Base-by-base conservation (phyloP, 2,888 invertebrate genomes). In the Eupithecia subumbrata region DNA sequence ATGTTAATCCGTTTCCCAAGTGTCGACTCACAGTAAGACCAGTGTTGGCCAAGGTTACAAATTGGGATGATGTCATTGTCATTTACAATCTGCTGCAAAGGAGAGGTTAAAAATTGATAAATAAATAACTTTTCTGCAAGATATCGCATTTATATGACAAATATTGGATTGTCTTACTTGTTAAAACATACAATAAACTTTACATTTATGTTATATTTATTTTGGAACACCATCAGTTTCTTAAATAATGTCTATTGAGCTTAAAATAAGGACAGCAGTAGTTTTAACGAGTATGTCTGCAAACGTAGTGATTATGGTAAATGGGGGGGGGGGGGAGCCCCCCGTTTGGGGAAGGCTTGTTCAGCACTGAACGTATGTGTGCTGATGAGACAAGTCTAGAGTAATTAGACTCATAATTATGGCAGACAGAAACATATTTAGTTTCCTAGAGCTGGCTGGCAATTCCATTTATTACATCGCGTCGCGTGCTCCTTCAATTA, bases 61-160 rank as follows among this genome's bases (percentile, higher is more conserved):
- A 85, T 84, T 78, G 74, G 72, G 79, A 79, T 87, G 87, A 87
- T 85, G 85, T 87, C 85, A 87, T 79, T 80, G 76, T 82, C 79
- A 79, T 81, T 79, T 77, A 76, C 72, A 56, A 22, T 22, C 79
- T 78, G 80, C 70, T 79, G 34, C 66, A 74, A 71, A 67, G 66
- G 71, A 60, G 45, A 43, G 34, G 52, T 56, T 45, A 60, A 45
- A 72, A 71, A 68, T 69, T 43, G 25, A 63, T 70, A 68, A 74
- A 73, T 37, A 64, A 66, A 74, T 64, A 68, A 66, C 22, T 18
- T 40, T 48, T 71, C 30, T 67, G 71, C 43, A 67, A 70, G 52
- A 52, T n/a, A 52, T 70, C 30, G 37, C 30, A 60, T 60, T 18
- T 9, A 72, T 22, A 4, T 30, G 30, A 25, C 63, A 63, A 63